phyloP scores from a whole-genome alignment of 1,140 invertebrate genomes.

The Homalodisca vitripennis region DNA sequence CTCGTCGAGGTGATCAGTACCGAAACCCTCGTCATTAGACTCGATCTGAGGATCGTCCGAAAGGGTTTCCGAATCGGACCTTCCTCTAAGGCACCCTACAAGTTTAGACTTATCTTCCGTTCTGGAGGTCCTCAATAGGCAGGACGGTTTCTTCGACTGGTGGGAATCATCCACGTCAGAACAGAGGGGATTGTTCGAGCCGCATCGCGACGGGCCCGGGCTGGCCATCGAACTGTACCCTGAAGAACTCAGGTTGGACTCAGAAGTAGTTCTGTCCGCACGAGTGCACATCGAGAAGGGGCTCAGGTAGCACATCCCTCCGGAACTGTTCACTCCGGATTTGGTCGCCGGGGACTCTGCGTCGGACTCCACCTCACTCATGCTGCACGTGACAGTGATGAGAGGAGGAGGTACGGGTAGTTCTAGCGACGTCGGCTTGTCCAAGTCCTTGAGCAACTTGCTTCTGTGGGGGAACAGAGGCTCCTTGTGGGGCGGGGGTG shows the following conservation, averaged over 20 bases:
- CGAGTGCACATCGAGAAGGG: constrained; percentile 69
- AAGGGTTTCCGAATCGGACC: constrained; percentile 66
- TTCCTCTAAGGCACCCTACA: constrained; percentile 49
- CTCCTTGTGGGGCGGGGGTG: constrained; percentile 56
- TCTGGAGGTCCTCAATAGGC: constrained; percentile 54
- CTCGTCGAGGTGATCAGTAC: constrained; percentile 58
- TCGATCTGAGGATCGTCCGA: constrained; percentile 65
- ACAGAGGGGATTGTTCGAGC: constrained; percentile 72
- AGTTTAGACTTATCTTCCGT: constrained; percentile 45
- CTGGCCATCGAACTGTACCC: constrained; percentile 82
- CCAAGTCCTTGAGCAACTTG: constrained; percentile 52
- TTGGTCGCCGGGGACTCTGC: constrained; percentile 50
- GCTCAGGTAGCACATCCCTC: constrained; percentile 69
- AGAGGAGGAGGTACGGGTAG: constrained; percentile 63
- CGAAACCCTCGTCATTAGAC: constrained; percentile 53
- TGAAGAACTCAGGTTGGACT: constrained; percentile 76
- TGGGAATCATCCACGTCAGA: constrained; percentile 60
- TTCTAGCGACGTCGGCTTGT: constrained; percentile 63
- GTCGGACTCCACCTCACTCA: constrained; percentile 72
- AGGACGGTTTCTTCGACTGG: constrained; percentile 51
- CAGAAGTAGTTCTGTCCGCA: constrained; percentile 68
- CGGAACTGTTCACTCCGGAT: constrained; percentile 31
- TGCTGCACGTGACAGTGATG: constrained; percentile 71
- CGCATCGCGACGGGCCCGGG: constrained; percentile 72
- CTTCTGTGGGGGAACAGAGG: constrained; percentile 22